A percentile compares a stretch with the other conserved stretches of the same genome.
Evolutionary conservation across 1,140 invertebrate species (phyloP).

Genomic region (Drosophila kurseongensis): DNA sequence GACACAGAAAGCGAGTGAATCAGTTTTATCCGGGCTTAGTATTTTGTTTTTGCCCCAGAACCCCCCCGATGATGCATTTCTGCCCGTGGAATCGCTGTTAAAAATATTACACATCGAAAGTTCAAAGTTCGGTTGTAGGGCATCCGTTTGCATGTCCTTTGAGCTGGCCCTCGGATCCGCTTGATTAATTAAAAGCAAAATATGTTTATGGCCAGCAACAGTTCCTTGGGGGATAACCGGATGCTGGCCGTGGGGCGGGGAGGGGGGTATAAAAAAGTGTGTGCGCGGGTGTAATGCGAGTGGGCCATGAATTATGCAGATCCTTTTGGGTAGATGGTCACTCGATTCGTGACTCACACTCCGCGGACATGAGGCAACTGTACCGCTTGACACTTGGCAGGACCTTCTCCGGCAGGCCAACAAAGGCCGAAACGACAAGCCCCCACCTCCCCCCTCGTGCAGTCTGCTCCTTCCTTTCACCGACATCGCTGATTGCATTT

Average conservation of each 20-base stretch:
- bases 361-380: conserved; percentile 37
- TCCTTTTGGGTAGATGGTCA: conserved; percentile 22
- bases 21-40: conserved; percentile 61
- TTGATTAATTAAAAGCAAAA: conserved; percentile 80
- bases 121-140: conserved; percentile 73
- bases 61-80: conserved; percentile 19
- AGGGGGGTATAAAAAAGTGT: conserved; percentile 11
- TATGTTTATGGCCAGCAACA: conserved; percentile 65
- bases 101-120: conserved; percentile 69
- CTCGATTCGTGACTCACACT: conserved; percentile 17
- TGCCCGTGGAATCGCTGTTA: conserved; percentile 43
- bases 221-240: conserved; percentile 61
- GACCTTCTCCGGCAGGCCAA: conserved; percentile 28
- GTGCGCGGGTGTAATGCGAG: conserved; percentile 7
- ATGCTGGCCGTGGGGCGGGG: conserved; percentile 1
- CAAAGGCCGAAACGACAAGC: conserved; percentile 31
- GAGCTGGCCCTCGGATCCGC: conserved; percentile 54
- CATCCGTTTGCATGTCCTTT: conserved; percentile 65
- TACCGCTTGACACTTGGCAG: conserved; percentile 55
- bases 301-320: conserved; percentile 63
- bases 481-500: conserved; percentile 58
- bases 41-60: conserved; percentile 46
- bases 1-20: conserved; percentile 3
- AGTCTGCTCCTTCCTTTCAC: neutral
- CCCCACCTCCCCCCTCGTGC: neutral